Base-by-base conservation (phyloP, 64 coral and sea anemone species). In the Pachyseris speciosa region DNA sequence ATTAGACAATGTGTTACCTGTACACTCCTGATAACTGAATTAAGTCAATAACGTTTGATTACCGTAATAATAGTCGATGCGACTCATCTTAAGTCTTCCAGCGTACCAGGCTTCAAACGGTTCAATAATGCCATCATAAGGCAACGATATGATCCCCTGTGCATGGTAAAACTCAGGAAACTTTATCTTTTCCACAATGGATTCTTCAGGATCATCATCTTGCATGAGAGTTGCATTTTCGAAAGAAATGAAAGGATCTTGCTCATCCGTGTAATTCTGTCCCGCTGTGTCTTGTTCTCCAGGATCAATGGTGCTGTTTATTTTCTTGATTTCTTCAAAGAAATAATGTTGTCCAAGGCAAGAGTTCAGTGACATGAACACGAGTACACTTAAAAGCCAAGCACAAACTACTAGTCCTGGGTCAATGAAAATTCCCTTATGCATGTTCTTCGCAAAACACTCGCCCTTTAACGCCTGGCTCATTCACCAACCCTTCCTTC, bases 1-100 rank as follows among this genome's bases (percentile, higher is more conserved):
- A 9, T 3, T 36, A 26, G 52, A 81, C 77, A 61, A 81, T 61
- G 12, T 13, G 9, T 25, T 27, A 81, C 77, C 51, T 38, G 52
- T 36, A 24, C 19, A 39, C 9, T 0, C 20, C 16, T 40, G 1
- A 10, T 58, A 31, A 34, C 22, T 12, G 11, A 81, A 37, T 24
- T 36, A n/a, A 26, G 5, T 24, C 13, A 58, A 4, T 80, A 13
- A 29, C 19, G 0, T 69, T 78, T 3, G 55, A 79, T 90, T 96
- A 96, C 95, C 95, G 59, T 96, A 78, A 67, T 96, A 96, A 67
- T 96, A 96, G 71, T 96, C 95, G 19, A 97, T 97, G 31, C 95
- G 85, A 74, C 95, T 97, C 95, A 97, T 97, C 58, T 90, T 76
- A 20, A 84, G 13, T 44, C 70, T 77, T 24, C 95, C 95, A 0